Conservation (phyloP, 1,140 invertebrate genomes). For the Drosophila busckii region DNA sequence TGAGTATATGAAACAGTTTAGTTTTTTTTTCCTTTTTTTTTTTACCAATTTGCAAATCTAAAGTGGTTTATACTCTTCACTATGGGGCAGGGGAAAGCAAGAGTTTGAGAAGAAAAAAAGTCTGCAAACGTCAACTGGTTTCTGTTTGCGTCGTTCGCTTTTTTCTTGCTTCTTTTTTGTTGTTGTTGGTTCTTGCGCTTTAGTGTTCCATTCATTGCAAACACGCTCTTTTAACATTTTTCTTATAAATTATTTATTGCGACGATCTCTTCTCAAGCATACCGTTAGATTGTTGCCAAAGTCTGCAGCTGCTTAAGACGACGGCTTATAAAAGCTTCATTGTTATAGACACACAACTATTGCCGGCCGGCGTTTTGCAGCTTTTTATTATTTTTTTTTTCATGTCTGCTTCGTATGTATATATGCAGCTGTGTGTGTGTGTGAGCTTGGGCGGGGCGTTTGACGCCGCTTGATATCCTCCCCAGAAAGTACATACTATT, state of each 20-base stretch:
- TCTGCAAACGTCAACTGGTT: conserved; percentile 35
- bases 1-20: conserved; percentile 8
- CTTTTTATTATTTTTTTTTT: conserved; percentile 25
- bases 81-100: neutral
- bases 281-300: conserved; percentile 10
- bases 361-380: conserved; percentile 41
- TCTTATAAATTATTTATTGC: conserved; percentile 44
- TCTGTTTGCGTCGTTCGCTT: conserved; percentile 26
- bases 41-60: conserved; percentile 11
- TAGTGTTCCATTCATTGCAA: conserved; percentile 19
- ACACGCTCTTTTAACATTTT: conserved; percentile 22
- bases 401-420: conserved; percentile 21
- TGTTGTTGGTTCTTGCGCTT: conserved; percentile 20
- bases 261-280: neutral
- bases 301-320: conserved; percentile 32
- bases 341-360: conserved; percentile 32
- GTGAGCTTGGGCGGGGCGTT: conserved; percentile 52
- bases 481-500: conserved; percentile 30
- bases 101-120: conserved; percentile 11
- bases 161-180: conserved; percentile 12
- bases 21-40: neutral
- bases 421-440: conserved; percentile 12
- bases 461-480: conserved; percentile 55
- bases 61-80: neutral
- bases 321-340: conserved; percentile 24